These are phyloP conservation scores for Ophion ellenae DNA, from an alignment of 2,888 invertebrate species.

Conservation along the genomic window DNA sequence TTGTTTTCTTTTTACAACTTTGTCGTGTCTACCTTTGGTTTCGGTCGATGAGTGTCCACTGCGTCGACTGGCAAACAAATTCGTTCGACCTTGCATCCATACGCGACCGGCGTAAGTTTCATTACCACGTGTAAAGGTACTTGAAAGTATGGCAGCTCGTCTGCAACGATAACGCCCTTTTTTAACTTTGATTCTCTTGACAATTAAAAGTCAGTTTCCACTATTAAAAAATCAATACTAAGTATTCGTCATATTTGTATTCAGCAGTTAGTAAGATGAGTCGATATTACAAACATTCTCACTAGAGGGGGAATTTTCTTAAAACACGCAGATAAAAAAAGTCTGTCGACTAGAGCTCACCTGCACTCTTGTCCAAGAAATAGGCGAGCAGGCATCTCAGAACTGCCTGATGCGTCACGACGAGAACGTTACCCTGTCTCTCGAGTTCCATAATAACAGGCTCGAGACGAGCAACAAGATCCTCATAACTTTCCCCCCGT, in stretches of 20 bases:
- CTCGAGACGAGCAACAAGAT: constrained; percentile 97
- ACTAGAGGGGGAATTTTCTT: background rate
- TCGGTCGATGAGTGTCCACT: constrained; percentile 98
- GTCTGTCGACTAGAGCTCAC: constrained; percentile 84
- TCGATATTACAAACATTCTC: background rate
- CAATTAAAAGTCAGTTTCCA: background rate
- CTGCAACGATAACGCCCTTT: constrained; percentile 84
- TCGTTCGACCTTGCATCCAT: constrained; percentile 98
- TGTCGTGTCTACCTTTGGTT: constrained; percentile 89
- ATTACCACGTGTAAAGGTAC: constrained; percentile 98
- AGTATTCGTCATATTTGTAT: too few species aligned
- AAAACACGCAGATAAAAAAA: background rate
- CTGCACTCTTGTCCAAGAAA: constrained; percentile 97
- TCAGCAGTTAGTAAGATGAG: too few species aligned
- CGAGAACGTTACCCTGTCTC: constrained; percentile 97
- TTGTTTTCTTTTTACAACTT: constrained; percentile 68
- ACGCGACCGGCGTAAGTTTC: constrained; percentile 98
- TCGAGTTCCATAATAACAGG: constrained; percentile 99
- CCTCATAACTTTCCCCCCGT: constrained; percentile 98
- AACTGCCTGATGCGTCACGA: constrained; percentile 98
- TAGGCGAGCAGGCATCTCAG: constrained; percentile 98
- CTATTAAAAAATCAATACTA: background rate
- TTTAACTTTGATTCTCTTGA: background rate
- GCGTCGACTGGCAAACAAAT: constrained; percentile 96
- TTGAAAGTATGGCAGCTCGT: constrained; percentile 94